Evolutionary conservation across 2,113 vertebrate genomes (phyloP).

Genomic region (Sylvietta virens): DNA sequence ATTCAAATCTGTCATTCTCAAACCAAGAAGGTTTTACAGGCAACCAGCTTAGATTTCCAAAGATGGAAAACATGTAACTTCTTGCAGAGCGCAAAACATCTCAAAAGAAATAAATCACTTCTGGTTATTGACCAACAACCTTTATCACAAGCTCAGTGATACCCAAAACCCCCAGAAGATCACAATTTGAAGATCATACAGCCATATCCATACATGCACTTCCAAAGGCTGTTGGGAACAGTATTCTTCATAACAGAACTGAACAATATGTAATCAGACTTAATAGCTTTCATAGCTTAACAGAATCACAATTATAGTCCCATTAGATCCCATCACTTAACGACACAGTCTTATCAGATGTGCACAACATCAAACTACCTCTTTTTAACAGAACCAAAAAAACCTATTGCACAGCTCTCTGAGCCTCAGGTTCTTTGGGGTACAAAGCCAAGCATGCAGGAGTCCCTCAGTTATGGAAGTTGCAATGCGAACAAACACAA

Average conservation of each 20-base stretch:
- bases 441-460: neutral
- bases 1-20: neutral
- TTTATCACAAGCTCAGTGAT: neutral
- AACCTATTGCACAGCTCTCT: neutral
- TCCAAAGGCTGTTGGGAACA: neutral
- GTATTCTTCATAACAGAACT: neutral
- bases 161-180: neutral
- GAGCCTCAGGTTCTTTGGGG: neutral
- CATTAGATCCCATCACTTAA: neutral
- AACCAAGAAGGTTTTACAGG: neutral
- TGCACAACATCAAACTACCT: neutral
- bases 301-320: neutral
- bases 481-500: conserved; percentile 22
- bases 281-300: neutral
- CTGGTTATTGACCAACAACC: neutral
- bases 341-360: neutral
- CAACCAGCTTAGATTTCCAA: neutral
- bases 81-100: neutral
- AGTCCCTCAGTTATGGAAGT: neutral
- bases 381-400: neutral
- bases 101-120: neutral
- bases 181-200: neutral
- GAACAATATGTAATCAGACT: neutral
- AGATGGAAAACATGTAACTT: neutral
- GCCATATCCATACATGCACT: neutral